Base-by-base conservation (phyloP, 2,113 vertebrate genomes). In the Nesoenas mayeri region DNA sequence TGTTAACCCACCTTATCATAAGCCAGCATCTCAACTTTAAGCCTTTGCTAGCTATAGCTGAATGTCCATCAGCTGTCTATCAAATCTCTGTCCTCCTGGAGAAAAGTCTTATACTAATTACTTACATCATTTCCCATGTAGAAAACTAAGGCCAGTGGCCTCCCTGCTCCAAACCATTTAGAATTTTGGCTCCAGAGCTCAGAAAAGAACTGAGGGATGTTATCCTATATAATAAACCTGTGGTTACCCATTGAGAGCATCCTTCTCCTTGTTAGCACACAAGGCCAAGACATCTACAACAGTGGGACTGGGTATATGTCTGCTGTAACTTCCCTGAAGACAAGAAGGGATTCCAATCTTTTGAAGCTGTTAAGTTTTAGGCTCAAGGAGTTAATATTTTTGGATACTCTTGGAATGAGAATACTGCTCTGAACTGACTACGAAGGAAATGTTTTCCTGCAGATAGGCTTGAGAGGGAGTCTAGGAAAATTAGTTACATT, bases 401-500 rank as follows among this genome's bases (percentile, higher is more conserved):
- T 90, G 58, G 25, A 42, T 56, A 73, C 19, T 71, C 56, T 26
- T 4, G 51, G 69, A 88, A 91, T 74, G 32, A 92, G 57, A 38
- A 60, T 81, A 34, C 42, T 56, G 56, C 29, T 81, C 65, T 73
- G 47, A 73, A 31, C 22, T 73, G 42, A 60, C 31, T 53, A 57
- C 71, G 86, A 56, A 88, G 21, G 56, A 91, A 64, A 84, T n/a
- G 51, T 40, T 74, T 60, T 10, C 40, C 56, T 86, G 69, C 25
- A 54, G 67, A 32, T 2, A 34, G 71, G n/a, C 26, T 70, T 78
- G 53, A 84, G 80, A 78, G 24, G 32, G 61, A 78, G 87, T 81
- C 38, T 60, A 65, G 80, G 91, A 92, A 91, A 91, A 91, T 79
- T 36, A n/a, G n/a, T 44, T 90, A 91, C 15, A 65, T 78, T 84